Percentiles rank a stretch among this genome's conserved stretches.
Evolutionary conservation across 1,140 invertebrate genomes (phyloP).

Genomic region (Ceratosolen solmsi): DNA sequence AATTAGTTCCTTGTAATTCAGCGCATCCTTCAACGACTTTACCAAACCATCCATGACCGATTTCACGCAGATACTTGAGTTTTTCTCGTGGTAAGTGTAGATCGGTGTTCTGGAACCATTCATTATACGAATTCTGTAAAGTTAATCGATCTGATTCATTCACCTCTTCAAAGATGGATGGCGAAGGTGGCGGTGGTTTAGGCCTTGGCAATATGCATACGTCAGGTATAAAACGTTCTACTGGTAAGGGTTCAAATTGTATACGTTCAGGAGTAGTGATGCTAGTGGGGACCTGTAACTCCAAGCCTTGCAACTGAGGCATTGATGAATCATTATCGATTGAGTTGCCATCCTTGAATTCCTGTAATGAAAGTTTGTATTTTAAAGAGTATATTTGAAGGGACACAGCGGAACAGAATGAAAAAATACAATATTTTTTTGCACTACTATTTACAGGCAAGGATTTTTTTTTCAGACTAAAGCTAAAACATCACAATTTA

Average conservation of each 20-base stretch:
- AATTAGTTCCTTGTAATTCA: constrained; percentile 68
- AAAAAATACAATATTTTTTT: constrained; percentile 36
- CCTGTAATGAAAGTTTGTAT: constrained; percentile 59
- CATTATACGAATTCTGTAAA: constrained; percentile 57
- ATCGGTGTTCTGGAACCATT: constrained; percentile 74
- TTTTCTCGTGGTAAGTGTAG: constrained; percentile 84
- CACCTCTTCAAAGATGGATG: constrained; percentile 60
- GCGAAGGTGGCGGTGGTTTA: constrained; percentile 63
- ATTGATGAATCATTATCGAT: constrained; percentile 60
- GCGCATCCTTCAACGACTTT: constrained; percentile 83
- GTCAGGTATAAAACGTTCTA: constrained; percentile 64
- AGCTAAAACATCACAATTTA: constrained; percentile 50
- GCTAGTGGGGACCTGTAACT: constrained; percentile 65
- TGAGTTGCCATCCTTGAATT: constrained; percentile 68
- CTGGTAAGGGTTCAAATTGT: constrained; percentile 67
- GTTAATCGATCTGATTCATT: constrained; percentile 57
- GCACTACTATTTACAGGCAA: constrained; percentile 46
- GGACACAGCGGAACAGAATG: not conserved
- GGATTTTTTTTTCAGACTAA: constrained; percentile 23
- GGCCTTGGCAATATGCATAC: constrained; percentile 54
- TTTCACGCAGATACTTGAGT: constrained; percentile 86
- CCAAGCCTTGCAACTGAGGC: constrained; percentile 62
- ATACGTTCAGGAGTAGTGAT: constrained; percentile 59
- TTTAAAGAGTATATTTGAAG: not conserved
- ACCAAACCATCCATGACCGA: constrained; percentile 91